A percentile compares a stretch with the other conserved stretches of the same genome.
phyloP scores from a whole-genome alignment of 2,113 vertebrate genomes.

The Sebastes schlegelii region DNA sequence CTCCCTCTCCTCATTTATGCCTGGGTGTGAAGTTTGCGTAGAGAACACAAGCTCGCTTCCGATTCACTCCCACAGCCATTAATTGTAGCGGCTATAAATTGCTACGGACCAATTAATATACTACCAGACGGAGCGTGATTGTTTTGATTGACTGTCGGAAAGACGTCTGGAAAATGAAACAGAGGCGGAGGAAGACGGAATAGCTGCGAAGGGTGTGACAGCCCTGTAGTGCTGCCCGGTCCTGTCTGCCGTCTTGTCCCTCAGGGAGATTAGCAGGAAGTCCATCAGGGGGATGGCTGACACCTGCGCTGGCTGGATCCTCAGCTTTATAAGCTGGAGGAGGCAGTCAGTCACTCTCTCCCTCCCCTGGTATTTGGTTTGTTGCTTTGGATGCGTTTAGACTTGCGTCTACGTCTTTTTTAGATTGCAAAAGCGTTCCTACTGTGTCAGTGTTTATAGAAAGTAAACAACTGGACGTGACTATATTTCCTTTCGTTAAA shows the following conservation, averaged over 20 bases:
- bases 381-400: constrained; percentile 15
- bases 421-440: constrained; percentile 21
- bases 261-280: constrained; percentile 50
- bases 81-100: constrained; percentile 58
- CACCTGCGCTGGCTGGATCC: constrained; percentile 55
- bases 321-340: constrained; percentile 39
- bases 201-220: constrained; percentile 27
- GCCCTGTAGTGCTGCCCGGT: constrained; percentile 16
- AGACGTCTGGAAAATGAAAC: constrained; percentile 47
- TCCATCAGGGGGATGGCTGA: constrained; percentile 54
- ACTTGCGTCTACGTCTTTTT: not conserved
- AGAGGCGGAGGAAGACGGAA: constrained; percentile 34
- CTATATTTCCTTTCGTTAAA: constrained; percentile 4
- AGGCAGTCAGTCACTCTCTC: constrained; percentile 32
- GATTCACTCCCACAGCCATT: constrained; percentile 40
- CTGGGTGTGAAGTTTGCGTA: constrained; percentile 39
- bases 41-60: constrained; percentile 21
- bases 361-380: constrained; percentile 42
- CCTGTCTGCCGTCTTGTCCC: constrained; percentile 43
- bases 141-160: constrained; percentile 65
- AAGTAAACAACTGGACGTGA: constrained; percentile 29
- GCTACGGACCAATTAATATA: constrained; percentile 54
- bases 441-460: constrained; percentile 2
- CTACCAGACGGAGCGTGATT: constrained; percentile 36
- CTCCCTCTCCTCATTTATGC: constrained; percentile 40